A percentile compares a stretch with the other conserved stretches of the same genome.
These are phyloP conservation scores for Oceanites oceanicus DNA, from an alignment of 2,113 vertebrate genomes.

Conservation along the genomic window DNA sequence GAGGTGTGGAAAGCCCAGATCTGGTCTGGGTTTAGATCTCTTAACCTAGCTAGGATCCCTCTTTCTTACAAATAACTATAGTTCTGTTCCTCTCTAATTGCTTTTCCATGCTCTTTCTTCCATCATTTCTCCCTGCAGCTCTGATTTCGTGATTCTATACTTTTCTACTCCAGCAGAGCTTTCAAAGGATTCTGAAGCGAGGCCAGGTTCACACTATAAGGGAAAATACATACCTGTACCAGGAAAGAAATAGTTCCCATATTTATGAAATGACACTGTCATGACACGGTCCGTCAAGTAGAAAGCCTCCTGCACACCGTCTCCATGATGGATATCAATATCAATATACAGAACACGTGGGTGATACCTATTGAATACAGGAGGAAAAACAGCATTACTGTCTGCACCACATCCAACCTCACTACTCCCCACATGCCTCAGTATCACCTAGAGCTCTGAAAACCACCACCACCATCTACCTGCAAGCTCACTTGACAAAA, in stretches of 20 bases:
- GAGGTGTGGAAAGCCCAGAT: not conserved
- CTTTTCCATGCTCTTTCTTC: not conserved
- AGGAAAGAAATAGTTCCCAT: slow-evolving; percentile 98
- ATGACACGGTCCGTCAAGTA: slow-evolving; percentile 98
- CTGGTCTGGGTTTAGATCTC: not conserved
- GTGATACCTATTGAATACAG: slow-evolving; percentile 83
- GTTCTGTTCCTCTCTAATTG: not conserved
- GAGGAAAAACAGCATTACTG: not conserved
- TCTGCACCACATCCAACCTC: not conserved
- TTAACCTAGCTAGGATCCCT: not conserved
- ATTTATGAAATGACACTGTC: slow-evolving; percentile 99
- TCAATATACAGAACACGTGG: slow-evolving; percentile 97
- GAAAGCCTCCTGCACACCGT: slow-evolving; percentile 97
- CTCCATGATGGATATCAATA: slow-evolving; percentile 97
- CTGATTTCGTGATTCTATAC: fast-evolving
- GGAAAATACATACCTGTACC: slow-evolving; percentile 85
- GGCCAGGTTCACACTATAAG: not conserved
- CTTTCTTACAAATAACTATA: not conserved
- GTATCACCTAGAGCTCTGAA: not conserved
- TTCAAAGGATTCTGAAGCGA: not conserved
- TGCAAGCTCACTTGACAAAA: not conserved
- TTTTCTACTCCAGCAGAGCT: not conserved
- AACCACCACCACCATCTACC: not conserved
- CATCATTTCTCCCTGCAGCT: not conserved
- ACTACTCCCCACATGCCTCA: not conserved